Conservation (phyloP, 2,113 vertebrate species). For the Scolopax mira region DNA sequence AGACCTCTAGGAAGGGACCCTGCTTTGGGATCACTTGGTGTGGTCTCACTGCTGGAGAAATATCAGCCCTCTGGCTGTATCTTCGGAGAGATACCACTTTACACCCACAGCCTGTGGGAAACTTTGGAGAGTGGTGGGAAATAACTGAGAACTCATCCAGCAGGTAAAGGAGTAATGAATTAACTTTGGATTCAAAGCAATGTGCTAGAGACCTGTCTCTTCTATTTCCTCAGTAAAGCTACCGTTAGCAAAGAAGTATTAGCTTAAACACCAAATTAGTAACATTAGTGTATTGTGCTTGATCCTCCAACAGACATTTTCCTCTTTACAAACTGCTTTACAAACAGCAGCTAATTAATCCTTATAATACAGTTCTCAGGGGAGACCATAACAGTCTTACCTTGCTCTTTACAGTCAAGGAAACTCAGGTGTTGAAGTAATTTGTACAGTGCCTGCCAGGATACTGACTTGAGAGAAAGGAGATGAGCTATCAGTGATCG, state of each 20-base stretch:
- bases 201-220: not conserved
- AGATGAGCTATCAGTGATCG: not conserved
- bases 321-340: not conserved
- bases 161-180: not conserved
- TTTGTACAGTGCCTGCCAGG: not conserved
- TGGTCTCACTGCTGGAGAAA: not conserved
- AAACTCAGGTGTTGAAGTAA: not conserved
- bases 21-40: not conserved
- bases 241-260: not conserved
- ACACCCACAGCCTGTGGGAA: not conserved
- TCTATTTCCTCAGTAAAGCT: not conserved
- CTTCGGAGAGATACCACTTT: not conserved
- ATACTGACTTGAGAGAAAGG: not conserved
- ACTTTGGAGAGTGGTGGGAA: not conserved
- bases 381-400: not conserved
- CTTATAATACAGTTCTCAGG: not conserved
- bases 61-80: not conserved
- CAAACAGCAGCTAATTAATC: not conserved
- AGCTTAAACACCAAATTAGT: not conserved
- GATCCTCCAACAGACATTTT: not conserved
- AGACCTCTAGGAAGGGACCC: not conserved
- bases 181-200: not conserved
- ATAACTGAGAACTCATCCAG: not conserved
- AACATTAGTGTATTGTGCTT: not conserved
- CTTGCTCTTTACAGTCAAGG: not conserved